These are phyloP conservation scores for Morus bassanus DNA, from an alignment of 2,797 vertebrate species.

Conservation along the genomic window DNA sequence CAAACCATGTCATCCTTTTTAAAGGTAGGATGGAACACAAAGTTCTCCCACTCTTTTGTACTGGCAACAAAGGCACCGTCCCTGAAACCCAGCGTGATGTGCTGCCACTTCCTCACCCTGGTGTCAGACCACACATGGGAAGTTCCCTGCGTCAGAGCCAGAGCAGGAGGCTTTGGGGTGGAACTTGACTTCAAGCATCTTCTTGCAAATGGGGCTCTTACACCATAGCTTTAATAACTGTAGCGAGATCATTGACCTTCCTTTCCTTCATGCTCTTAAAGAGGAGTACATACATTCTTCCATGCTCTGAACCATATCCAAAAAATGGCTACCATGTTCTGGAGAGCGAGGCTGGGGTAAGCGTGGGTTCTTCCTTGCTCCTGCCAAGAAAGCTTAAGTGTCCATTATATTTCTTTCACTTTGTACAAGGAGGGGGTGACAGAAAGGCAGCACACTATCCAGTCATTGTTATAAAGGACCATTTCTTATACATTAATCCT, in stretches of 20 bases:
- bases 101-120: not conserved
- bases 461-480: not conserved
- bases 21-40: not conserved
- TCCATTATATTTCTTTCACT: not conserved
- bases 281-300: not conserved
- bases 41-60: not conserved
- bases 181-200: not conserved
- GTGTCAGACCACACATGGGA: fast-evolving
- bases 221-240: not conserved
- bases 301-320: not conserved
- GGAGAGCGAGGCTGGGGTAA: not conserved
- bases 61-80: not conserved
- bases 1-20: not conserved
- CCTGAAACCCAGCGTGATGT: not conserved
- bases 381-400: not conserved
- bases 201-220: not conserved
- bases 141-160: not conserved
- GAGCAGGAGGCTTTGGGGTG: not conserved
- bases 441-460: not conserved
- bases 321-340: not conserved
- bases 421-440: not conserved
- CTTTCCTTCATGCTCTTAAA: not conserved
- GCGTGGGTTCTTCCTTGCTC: not conserved
- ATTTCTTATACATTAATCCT: not conserved
- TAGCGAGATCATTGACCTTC: not conserved